phyloP scores from a whole-genome alignment of 2,797 vertebrate genomes.

The Gymnoscopelus microlampas region DNA sequence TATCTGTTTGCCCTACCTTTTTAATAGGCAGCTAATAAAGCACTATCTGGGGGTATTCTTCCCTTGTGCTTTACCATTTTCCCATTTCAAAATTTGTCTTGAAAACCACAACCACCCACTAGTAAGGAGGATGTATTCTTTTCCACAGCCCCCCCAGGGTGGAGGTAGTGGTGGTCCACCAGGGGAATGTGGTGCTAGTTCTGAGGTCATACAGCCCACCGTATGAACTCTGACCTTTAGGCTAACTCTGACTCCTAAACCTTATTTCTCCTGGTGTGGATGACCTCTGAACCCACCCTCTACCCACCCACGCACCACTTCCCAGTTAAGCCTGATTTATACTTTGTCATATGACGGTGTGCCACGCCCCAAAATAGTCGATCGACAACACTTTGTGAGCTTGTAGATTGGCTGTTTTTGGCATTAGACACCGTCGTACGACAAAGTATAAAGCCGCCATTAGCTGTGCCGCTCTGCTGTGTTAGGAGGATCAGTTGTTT shows the following conservation, averaged over 20 bases:
- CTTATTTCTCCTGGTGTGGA: slow-evolving; percentile 37
- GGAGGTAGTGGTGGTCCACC: slow-evolving; percentile 49
- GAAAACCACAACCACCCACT: too few species aligned
- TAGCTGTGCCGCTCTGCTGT: too few species aligned
- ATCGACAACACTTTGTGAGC: not conserved
- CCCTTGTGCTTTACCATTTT: too few species aligned
- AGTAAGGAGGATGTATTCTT: too few species aligned
- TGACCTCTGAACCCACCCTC: not conserved
- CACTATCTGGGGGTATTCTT: too few species aligned
- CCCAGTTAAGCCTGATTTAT: too few species aligned
- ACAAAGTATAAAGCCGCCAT: not conserved
- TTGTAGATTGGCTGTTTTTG: slow-evolving; percentile 20
- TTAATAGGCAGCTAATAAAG: too few species aligned
- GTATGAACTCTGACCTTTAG: slow-evolving; percentile 62
- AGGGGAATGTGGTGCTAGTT: slow-evolving; percentile 69
- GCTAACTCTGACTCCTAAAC: slow-evolving; percentile 40
- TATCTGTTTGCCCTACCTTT: too few species aligned
- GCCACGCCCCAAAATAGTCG: not conserved
- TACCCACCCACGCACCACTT: not conserved
- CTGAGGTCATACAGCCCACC: slow-evolving; percentile 41
- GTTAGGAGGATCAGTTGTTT: too few species aligned
- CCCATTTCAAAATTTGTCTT: too few species aligned
- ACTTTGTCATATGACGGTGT: too few species aligned
- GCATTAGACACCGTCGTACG: slow-evolving; percentile 12
- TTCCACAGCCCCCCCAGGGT: slow-evolving; percentile 12